Evolutionary conservation across 2,797 vertebrate genomes (phyloP).

Genomic region (Moxostoma hubbsi): DNA sequence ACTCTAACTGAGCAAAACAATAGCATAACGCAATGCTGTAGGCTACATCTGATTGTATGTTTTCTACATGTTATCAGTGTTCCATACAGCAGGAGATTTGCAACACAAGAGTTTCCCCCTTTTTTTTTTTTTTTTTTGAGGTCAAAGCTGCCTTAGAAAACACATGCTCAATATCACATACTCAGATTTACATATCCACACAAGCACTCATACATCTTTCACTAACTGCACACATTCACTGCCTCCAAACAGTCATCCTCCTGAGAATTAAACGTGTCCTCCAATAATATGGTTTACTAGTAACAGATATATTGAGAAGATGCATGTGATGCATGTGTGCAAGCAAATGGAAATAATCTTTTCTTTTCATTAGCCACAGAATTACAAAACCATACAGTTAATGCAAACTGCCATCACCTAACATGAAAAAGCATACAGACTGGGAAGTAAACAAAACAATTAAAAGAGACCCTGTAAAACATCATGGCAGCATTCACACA

Average conservation of each 20-base stretch:
- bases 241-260: not conserved
- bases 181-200: not conserved
- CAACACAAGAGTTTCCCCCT: not conserved
- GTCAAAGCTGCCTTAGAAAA: constrained; percentile 50
- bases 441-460: not conserved
- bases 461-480: not conserved
- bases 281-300: not conserved
- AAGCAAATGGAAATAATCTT: not conserved
- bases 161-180: not conserved
- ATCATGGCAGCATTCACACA: not conserved
- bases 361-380: too few species aligned
- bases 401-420: not conserved
- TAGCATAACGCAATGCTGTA: too few species aligned
- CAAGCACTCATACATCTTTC: not conserved
- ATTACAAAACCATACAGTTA: not conserved
- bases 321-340: not conserved
- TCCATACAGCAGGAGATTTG: constrained; percentile 6
- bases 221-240: not conserved
- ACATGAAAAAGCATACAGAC: not conserved
- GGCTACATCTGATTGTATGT: too few species aligned
- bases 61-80: constrained; percentile 14
- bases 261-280: not conserved
- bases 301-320: not conserved
- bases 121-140: constrained; percentile 35
- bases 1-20: too few species aligned